Percentiles rank a stretch among this genome's conserved stretches.
These are phyloP conservation scores for Luperina nickerlii DNA, from an alignment of 2,888 invertebrate species.

Conservation along the genomic window DNA sequence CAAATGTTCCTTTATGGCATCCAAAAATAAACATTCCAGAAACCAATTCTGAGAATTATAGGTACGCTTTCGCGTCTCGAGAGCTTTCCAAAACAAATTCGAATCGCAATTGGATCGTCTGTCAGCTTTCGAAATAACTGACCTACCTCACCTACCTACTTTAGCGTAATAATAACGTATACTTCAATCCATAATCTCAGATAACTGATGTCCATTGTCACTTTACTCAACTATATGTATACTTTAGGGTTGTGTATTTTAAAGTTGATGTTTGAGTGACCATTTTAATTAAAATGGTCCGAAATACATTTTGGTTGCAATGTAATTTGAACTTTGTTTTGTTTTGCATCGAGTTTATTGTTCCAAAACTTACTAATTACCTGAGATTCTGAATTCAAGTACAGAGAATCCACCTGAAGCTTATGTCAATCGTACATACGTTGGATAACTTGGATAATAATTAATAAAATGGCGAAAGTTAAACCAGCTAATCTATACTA, in stretches of 20 bases:
- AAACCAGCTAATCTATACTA: too few relatives aligned
- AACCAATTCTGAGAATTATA: conserved; percentile 22
- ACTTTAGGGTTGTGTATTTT: neutral
- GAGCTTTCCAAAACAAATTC: conserved; percentile 52
- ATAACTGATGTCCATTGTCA: neutral
- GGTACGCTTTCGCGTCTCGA: conserved; percentile 29
- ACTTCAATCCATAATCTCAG: neutral
- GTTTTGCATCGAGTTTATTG: neutral
- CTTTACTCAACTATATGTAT: neutral
- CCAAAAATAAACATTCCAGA: conserved; percentile 31
- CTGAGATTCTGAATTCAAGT: neutral
- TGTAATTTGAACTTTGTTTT: neutral
- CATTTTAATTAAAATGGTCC: neutral
- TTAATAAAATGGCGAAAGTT: too few relatives aligned
- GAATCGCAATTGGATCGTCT: conserved; percentile 51
- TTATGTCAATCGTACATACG: neutral
- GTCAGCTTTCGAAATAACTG: conserved; percentile 45
- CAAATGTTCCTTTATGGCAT: neutral
- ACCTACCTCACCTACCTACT: neutral
- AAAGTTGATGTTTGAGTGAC: neutral
- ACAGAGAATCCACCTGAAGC: neutral
- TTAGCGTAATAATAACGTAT: neutral
- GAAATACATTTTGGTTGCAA: neutral
- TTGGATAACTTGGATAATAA: too few relatives aligned
- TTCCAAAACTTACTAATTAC: neutral